Evolutionary conservation across 2,888 invertebrate genomes (phyloP), one percentile per base, ranked within the genome.

Genomic region (Torymus tubicola): DNA sequence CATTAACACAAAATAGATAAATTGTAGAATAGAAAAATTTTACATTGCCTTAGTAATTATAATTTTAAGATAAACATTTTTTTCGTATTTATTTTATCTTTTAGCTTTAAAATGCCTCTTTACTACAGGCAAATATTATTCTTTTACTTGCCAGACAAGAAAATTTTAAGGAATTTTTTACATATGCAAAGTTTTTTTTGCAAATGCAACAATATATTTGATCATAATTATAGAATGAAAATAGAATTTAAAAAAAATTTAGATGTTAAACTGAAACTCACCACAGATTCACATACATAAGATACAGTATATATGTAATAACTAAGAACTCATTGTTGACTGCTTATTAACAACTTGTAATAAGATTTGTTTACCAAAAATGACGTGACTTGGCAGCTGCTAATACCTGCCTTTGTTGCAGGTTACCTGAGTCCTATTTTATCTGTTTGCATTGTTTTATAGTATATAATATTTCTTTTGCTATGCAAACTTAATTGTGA

Each of bases 211-310:
- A 86, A 82, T 84, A 83, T 85, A 85, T 86, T 85, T 85, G 80
- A 85, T 85, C 85, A 21, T 84, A 85, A 85, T 85, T 86, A 85
- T 86, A 86, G 85, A 81, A 83, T 81, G 74, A 82, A 80, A 67
- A 63, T 42, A 61, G 63, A 63, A 67, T 63, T 69, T 63, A 12
- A 68, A 42, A 42, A 18, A 60, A 31, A 65, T 24, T 63, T 58
- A 78, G 65, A 67, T 78, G 72, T 70, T 63, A 50, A 77, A 67
- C 50, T 71, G 21, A 57, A 78, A 64, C 14, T n/a, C 65, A 71
- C 68, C 5, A 55, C 61, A 71, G 0, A 60, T 76, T 31, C 21
- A 13, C 52, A n/a, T 31, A 70, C 65, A 55, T 60, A 67, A 55
- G 24, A 16, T 65, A 75, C 57, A 72, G 12, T 57, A n/a, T 58